phyloP scores from a whole-genome alignment of 2,797 vertebrate genomes.

The Fratercula arctica region DNA sequence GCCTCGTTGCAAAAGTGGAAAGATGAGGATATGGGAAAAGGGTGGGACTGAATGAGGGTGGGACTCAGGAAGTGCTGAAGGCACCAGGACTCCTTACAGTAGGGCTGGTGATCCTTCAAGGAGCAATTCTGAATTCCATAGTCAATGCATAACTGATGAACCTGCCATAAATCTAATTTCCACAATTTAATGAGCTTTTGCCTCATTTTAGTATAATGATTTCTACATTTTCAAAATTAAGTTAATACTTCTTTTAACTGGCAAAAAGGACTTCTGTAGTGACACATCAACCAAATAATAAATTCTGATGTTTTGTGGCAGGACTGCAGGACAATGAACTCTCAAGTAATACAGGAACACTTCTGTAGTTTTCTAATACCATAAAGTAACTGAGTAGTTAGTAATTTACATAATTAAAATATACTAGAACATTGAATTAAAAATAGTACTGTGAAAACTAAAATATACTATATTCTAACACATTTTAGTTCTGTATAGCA shows the following conservation, averaged over 20 bases:
- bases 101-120: neutral
- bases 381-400: neutral
- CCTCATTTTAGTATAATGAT: neutral
- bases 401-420: neutral
- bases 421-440: neutral
- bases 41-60: neutral
- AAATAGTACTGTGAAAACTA: neutral
- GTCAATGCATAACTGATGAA: neutral
- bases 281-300: neutral
- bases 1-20: neutral
- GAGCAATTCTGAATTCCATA: neutral
- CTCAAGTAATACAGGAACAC: neutral
- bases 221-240: neutral
- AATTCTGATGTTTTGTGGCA: neutral
- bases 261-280: neutral
- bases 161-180: neutral
- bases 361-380: neutral
- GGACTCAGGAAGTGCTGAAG: neutral
- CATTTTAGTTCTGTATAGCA: neutral
- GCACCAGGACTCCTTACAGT: neutral
- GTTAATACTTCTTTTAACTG: neutral
- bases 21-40: neutral
- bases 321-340: neutral
- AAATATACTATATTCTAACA: neutral
- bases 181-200: neutral